Conservation (phyloP, 2,888 invertebrate genomes). For the Bedellia somnulentella region DNA sequence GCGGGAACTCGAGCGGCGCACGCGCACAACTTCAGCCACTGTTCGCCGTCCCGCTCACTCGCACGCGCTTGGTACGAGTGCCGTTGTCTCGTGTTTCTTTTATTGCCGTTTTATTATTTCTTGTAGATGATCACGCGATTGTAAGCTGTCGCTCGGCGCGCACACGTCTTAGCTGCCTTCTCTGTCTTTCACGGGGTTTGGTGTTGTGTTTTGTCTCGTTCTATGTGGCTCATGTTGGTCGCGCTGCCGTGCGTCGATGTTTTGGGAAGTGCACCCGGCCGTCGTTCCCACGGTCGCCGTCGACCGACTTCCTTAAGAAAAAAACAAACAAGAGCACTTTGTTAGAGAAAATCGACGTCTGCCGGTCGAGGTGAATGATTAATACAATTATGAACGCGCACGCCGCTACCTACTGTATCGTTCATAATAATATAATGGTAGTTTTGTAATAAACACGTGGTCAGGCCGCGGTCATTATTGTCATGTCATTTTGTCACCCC, state of each 20-base stretch:
- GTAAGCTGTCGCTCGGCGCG: conserved; percentile 58
- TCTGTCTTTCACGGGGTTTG: conserved; percentile 13
- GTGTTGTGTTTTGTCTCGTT: conserved; percentile 23
- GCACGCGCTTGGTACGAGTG: conserved; percentile 25
- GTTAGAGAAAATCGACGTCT: conserved; percentile 61
- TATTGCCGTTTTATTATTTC: conserved; percentile 62
- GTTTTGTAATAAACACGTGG: conserved; percentile 54
- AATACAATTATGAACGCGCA: conserved; percentile 58
- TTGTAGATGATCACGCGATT: conserved; percentile 62
- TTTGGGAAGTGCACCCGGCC: conserved; percentile 64
- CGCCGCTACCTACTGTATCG: conserved; percentile 40
- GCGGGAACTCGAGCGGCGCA: conserved; percentile 53
- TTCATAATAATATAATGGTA: conserved; percentile 33
- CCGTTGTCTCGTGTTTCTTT: conserved; percentile 56
- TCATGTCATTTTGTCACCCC: conserved; percentile 3
- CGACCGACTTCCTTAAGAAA: conserved; percentile 60
- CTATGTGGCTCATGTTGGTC: conserved; percentile 44
- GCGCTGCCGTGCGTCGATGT: conserved; percentile 60
- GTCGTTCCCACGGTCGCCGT: conserved; percentile 61
- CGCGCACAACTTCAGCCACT: conserved; percentile 38
- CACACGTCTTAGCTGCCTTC: conserved; percentile 47
- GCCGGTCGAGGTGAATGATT: conserved; percentile 58
- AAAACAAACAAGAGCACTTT: conserved; percentile 61
- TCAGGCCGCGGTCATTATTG: conserved; percentile 11
- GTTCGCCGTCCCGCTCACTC: conserved; percentile 37